Conservation (phyloP, 2,113 vertebrate species). For the Hemiscyllium ocellatum region DNA sequence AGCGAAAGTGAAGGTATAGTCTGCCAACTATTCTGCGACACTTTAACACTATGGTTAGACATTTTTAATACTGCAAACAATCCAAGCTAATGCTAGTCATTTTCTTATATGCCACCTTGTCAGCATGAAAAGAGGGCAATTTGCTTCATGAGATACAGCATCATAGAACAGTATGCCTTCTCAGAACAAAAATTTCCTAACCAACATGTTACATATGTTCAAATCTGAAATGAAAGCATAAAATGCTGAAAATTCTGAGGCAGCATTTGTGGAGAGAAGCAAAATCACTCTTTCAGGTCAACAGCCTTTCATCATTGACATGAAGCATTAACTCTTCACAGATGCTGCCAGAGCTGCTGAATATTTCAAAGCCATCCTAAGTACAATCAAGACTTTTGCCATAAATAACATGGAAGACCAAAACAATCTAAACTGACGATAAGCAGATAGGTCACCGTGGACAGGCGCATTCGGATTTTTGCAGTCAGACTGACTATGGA, state of each 20-base stretch:
- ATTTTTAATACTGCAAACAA: neutral
- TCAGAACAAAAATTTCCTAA: neutral
- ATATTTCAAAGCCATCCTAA: neutral
- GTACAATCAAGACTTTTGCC: neutral
- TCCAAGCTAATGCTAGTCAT: neutral
- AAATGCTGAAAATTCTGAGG: neutral
- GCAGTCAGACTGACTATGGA: too few relatives aligned
- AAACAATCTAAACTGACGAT: neutral
- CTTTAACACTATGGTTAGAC: neutral
- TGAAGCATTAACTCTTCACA: too few relatives aligned
- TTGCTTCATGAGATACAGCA: neutral
- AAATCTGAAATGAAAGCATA: neutral
- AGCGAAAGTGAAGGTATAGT: slow-evolving; percentile 55
- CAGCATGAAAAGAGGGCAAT: neutral
- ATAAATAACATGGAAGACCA: neutral
- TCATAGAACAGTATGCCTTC: neutral
- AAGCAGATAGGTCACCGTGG: neutral
- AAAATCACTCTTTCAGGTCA: neutral
- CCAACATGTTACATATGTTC: neutral
- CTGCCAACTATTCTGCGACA: neutral
- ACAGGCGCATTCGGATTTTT: neutral
- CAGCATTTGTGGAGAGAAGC: neutral
- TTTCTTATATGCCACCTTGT: neutral
- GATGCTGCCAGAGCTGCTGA: too few relatives aligned
- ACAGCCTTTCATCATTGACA: neutral